Conservation (phyloP, 2,888 invertebrate species). For the Spodoptera exigua region DNA sequence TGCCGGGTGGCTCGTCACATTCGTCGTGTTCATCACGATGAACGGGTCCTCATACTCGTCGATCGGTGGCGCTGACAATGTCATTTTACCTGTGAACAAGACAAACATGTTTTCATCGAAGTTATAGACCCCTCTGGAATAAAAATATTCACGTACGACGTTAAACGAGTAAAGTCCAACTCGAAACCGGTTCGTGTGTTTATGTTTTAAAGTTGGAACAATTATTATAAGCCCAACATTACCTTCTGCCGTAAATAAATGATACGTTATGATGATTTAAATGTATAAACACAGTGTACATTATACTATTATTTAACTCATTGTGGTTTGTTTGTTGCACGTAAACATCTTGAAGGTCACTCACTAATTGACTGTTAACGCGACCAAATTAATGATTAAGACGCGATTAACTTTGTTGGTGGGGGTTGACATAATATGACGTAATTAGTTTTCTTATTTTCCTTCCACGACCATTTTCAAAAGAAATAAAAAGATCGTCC, state of each 20-base stretch:
- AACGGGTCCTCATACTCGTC: constrained; percentile 68
- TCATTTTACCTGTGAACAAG: constrained; percentile 73
- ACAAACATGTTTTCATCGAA: constrained; percentile 43
- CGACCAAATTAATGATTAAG: constrained; percentile 49
- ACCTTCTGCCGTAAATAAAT: constrained; percentile 11
- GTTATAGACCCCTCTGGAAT: constrained; percentile 13
- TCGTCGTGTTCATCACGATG: constrained; percentile 71
- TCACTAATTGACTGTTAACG: constrained; percentile 52
- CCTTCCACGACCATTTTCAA: no score
- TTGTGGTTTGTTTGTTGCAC: constrained; percentile 40
- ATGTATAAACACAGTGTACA: constrained; percentile 12
- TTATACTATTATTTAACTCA: constrained; percentile 27
- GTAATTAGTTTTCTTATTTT: constrained; percentile 27
- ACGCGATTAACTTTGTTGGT: constrained; percentile 36
- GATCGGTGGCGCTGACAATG: constrained; percentile 62
- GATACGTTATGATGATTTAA: constrained; percentile 19
- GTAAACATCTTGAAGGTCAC: constrained; percentile 54
- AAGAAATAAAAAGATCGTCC: no score
- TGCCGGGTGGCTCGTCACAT: constrained; percentile 65
- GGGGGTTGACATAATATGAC: constrained; percentile 20
- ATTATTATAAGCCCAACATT: constrained; percentile 5
- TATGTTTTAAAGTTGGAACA: constrained; percentile 10
- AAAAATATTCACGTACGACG: constrained; percentile 27
- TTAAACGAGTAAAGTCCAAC: constrained; percentile 25
- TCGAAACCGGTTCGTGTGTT: constrained; percentile 26